Evolutionary conservation across 2,113 vertebrate genomes (phyloP).

Genomic region (Todiramphus chloris): DNA sequence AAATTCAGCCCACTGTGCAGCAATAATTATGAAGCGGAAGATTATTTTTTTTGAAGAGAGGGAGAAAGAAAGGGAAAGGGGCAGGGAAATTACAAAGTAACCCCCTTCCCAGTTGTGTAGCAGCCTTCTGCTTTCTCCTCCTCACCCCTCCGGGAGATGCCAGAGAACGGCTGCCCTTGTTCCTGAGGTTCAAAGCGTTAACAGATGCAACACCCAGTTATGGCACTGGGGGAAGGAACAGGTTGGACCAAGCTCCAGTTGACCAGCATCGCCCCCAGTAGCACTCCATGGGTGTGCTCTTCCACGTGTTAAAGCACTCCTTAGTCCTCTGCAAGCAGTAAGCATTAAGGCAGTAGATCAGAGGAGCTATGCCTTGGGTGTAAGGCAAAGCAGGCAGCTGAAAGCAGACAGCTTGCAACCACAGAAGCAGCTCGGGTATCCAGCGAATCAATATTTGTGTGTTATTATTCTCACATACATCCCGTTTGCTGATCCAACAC

Average conservation of each 20-base stretch:
- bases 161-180: background rate
- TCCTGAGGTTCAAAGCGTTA: background rate
- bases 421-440: background rate
- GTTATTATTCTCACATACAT: background rate
- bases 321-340: background rate
- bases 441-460: conserved; percentile 14
- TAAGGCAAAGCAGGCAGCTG: rapidly evolving
- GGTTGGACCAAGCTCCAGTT: background rate
- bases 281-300: rapidly evolving
- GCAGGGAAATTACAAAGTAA: background rate
- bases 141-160: background rate
- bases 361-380: background rate
- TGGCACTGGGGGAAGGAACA: rapidly evolving
- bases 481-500: conserved; percentile 26
- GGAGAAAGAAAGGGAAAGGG: background rate
- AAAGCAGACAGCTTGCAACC: background rate
- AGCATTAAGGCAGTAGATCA: background rate
- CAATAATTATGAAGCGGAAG: background rate
- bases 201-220: background rate
- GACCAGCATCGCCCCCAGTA: background rate
- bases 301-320: background rate
- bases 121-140: background rate
- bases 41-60: background rate
- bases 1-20: background rate
- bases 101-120: background rate